phyloP scores from a whole-genome alignment of 1,140 invertebrate genomes.

The Schlechtendalia chinensis region DNA sequence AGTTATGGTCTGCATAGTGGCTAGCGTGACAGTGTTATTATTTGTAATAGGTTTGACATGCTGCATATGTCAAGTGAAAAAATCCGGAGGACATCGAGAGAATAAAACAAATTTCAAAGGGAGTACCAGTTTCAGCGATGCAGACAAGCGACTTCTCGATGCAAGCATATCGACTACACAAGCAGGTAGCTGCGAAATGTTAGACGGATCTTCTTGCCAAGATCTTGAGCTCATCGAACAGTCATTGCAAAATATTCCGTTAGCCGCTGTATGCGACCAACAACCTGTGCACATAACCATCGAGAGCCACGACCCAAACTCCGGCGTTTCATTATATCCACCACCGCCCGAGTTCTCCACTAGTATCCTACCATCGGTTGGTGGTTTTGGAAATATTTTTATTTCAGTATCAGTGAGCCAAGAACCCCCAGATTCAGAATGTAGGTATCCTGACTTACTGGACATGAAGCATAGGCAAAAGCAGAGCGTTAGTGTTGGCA shows the following conservation, averaged over 20 bases:
- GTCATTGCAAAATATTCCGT: conserved; percentile 53
- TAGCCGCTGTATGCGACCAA: conserved; percentile 60
- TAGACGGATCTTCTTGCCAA: conserved; percentile 59
- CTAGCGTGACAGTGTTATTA: conserved; percentile 56
- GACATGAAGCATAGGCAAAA: conserved; percentile 68
- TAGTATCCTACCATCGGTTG: conserved; percentile 62
- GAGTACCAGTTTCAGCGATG: conserved; percentile 77
- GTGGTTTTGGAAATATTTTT: conserved; percentile 69
- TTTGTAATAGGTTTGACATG: conserved; percentile 56
- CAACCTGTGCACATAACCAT: conserved; percentile 74
- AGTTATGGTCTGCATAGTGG: conserved; percentile 62
- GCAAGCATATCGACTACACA: conserved; percentile 71
- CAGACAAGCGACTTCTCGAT: conserved; percentile 79
- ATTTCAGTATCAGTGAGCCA: conserved; percentile 72
- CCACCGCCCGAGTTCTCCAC: conserved; percentile 67
- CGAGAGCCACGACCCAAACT: conserved; percentile 63
- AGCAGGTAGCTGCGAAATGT: conserved; percentile 55
- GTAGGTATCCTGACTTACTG: conserved; percentile 70
- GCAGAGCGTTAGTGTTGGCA: conserved; percentile 55
- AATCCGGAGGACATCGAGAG: conserved; percentile 57
- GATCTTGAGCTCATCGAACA: conserved; percentile 58
- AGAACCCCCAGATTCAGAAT: conserved; percentile 58
- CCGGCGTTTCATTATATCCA: conserved; percentile 60
- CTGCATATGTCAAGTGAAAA: not conserved
- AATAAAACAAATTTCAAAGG: conserved; percentile 67